Evolutionary conservation across 2,113 vertebrate genomes (phyloP).

Genomic region (Nestor notabilis): DNA sequence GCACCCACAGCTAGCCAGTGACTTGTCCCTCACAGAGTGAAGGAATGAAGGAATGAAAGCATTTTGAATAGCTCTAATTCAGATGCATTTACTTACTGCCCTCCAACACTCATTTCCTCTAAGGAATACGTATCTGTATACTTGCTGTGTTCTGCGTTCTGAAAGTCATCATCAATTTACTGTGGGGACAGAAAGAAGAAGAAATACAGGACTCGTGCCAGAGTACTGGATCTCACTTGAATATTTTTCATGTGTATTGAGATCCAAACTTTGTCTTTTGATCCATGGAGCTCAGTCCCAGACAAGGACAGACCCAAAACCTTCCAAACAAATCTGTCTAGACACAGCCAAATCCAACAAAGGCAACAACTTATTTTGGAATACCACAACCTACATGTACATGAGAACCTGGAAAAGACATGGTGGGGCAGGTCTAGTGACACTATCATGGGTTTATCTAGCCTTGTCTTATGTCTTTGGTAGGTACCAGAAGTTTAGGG

Average conservation of each 20-base stretch:
- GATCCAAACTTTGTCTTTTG: neutral
- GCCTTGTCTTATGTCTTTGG: neutral
- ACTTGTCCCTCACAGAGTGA: neutral
- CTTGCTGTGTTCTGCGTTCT: neutral
- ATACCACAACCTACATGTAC: neutral
- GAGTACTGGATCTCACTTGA: neutral
- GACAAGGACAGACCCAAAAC: neutral
- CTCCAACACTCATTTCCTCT: neutral
- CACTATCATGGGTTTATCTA: neutral
- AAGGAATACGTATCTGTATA: neutral
- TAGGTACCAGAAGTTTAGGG: neutral
- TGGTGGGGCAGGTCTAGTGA: neutral
- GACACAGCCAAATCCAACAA: neutral
- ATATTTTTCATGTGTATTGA: neutral
- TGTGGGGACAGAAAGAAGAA: neutral
- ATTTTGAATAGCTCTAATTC: neutral
- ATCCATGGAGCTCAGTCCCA: neutral
- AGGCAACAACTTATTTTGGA: neutral
- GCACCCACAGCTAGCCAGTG: accelerated
- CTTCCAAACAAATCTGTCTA: neutral
- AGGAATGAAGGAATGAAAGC: neutral
- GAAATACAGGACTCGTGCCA: neutral
- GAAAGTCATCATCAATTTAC: neutral
- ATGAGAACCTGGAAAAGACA: neutral
- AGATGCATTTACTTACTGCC: neutral